Evolutionary conservation across 1,140 invertebrate genomes (phyloP).

Genomic region (Lycorma delicatula): DNA sequence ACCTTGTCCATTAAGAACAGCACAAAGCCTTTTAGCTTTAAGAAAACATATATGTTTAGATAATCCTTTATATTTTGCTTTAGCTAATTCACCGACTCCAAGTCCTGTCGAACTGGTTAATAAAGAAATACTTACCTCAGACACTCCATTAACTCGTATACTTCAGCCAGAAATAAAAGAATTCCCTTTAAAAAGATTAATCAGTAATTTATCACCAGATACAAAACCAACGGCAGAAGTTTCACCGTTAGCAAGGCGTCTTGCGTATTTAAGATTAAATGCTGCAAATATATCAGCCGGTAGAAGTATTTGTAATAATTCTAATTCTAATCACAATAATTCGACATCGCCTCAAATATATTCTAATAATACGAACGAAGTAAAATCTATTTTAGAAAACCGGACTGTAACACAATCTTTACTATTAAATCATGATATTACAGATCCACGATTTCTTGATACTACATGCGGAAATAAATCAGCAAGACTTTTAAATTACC

Average conservation of each 20-base stretch:
- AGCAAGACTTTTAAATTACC: no score
- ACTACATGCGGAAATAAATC: no score
- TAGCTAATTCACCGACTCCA: conserved; percentile 17
- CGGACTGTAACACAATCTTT: no score
- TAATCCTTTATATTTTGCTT: conserved; percentile 21
- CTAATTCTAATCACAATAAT: no score
- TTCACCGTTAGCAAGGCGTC: conserved; percentile 23
- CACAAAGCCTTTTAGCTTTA: conserved; percentile 21
- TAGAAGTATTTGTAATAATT: no score
- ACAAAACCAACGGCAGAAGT: conserved; percentile 13
- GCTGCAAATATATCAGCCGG: no score
- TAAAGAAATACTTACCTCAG: conserved; percentile 21
- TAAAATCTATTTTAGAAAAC: no score
- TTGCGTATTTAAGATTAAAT: conserved; percentile 22
- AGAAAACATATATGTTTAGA: conserved; percentile 11
- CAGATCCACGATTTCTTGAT: neutral
- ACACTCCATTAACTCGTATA: neutral
- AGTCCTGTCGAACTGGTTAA: conserved; percentile 26
- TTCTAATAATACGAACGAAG: no score
- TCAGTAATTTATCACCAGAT: neutral
- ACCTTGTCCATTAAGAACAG: conserved; percentile 22
- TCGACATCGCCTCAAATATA: no score
- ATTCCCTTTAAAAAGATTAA: neutral
- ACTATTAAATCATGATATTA: neutral
- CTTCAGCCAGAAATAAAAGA: neutral